Conservation (phyloP, 2,888 invertebrate genomes). For the Drosophila leonis region DNA sequence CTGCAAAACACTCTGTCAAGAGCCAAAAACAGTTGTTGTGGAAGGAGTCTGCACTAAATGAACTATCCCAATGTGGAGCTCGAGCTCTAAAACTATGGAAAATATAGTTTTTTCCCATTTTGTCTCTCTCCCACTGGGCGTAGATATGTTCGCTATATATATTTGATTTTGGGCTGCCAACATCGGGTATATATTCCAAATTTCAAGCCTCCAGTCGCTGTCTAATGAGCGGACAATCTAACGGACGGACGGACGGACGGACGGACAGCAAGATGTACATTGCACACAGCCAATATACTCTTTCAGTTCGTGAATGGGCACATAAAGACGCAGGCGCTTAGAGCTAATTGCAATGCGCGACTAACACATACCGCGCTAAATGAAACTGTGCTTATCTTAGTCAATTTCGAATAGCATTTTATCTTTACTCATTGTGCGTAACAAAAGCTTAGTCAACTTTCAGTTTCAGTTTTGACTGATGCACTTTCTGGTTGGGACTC, state of each 20-base stretch:
- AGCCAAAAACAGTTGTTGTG: background rate
- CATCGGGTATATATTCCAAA: too few species aligned
- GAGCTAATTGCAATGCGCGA: background rate
- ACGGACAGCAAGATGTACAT: background rate
- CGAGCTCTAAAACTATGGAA: too few species aligned
- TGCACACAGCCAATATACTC: background rate
- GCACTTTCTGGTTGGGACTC: background rate
- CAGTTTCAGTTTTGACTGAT: background rate
- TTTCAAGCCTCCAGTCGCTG: too few species aligned
- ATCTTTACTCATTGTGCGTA: background rate
- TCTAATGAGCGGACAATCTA: too few species aligned
- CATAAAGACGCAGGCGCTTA: background rate
- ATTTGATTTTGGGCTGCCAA: too few species aligned
- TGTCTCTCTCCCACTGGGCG: too few species aligned
- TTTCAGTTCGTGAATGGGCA: background rate
- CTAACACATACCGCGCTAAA: slow-evolving; percentile 4
- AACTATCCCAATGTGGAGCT: too few species aligned
- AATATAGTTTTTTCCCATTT: too few species aligned
- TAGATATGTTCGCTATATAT: too few species aligned
- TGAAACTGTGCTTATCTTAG: too few species aligned
- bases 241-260: background rate
- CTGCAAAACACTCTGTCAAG: background rate
- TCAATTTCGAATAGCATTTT: background rate
- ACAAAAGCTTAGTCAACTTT: too few species aligned
- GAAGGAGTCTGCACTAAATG: background rate